phyloP scores from a whole-genome alignment of 2,888 invertebrate genomes.

The Chymomyza fuscimana region DNA sequence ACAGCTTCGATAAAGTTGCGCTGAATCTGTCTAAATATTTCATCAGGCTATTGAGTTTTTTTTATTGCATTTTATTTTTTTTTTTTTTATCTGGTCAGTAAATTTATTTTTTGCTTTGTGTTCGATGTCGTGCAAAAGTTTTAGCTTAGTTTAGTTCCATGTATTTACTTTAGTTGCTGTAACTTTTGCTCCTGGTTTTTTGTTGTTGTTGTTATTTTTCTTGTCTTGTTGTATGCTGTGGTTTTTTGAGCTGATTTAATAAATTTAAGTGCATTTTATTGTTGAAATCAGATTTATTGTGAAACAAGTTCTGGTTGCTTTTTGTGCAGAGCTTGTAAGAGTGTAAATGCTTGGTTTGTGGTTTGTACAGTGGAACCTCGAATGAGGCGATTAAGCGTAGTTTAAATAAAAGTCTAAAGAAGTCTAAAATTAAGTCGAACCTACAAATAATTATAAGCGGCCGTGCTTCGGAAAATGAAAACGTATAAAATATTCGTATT shows the following conservation, averaged over 20 bases:
- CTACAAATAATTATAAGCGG: no score
- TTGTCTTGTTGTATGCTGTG: constrained; percentile 19
- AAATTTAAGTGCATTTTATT: constrained; percentile 63
- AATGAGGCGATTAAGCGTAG: not conserved
- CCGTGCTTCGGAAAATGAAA: no score
- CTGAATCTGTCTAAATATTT: constrained; percentile 62
- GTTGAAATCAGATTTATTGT: constrained; percentile 15
- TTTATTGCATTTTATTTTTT: not conserved
- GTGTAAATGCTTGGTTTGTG: not conserved
- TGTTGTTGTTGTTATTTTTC: constrained; percentile 21
- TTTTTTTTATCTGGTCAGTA: constrained; percentile 35
- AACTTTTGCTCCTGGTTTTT: constrained; percentile 28
- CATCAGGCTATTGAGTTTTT: constrained; percentile 64
- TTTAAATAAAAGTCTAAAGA: no score
- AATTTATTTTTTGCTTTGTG: constrained; percentile 60
- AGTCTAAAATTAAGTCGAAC: no score
- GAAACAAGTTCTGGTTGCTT: constrained; percentile 21
- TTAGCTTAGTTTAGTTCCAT: constrained; percentile 10
- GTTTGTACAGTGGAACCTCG: not conserved
- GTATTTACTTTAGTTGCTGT: constrained; percentile 25
- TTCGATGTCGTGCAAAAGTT: constrained; percentile 1
- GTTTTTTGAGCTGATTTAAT: constrained; percentile 53
- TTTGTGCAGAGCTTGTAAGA: constrained; percentile 9
- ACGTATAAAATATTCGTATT: no score
- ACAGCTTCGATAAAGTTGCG: constrained; percentile 58